Percentiles rank a stretch among this genome's conserved stretches.
These are phyloP conservation scores for Hemiprocne comata DNA, from an alignment of 2,113 vertebrate genomes.

Conservation along the genomic window DNA sequence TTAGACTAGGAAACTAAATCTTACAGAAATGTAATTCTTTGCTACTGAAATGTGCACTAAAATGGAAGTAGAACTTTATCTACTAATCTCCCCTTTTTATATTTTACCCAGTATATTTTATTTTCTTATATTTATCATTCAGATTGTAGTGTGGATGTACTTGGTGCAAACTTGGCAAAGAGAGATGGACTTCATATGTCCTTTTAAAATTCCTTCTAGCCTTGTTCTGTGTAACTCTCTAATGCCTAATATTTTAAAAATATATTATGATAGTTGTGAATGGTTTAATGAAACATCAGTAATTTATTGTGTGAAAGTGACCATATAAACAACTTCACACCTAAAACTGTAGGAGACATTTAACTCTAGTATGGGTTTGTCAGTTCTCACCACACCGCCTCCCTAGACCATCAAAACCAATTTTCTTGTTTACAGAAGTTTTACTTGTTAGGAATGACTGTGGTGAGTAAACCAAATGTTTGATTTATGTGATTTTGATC, in stretches of 20 bases:
- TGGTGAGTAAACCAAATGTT: not conserved
- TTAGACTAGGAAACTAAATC: not conserved
- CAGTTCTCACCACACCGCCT: not conserved
- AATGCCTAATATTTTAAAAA: not conserved
- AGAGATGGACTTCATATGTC: not conserved
- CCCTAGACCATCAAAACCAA: not conserved
- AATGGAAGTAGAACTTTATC: not conserved
- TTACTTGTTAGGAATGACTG: not conserved
- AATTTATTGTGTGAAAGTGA: not conserved
- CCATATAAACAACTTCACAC: not conserved
- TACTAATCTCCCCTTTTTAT: not conserved
- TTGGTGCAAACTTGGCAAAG: not conserved
- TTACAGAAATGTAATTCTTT: not conserved
- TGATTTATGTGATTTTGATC: not conserved
- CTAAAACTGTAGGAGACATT: not conserved
- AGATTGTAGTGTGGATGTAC: not conserved
- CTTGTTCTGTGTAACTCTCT: not conserved
- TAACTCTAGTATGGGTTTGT: not conserved
- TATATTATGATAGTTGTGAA: not conserved
- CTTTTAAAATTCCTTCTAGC: not conserved
- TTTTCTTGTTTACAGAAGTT: not conserved
- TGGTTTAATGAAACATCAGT: not conserved
- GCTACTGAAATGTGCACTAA: not conserved
- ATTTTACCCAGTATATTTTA: not conserved
- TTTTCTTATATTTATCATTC: not conserved